Evolutionary conservation across 2,888 invertebrate species (phyloP), one percentile per base, ranked within the genome.

Genomic region (Pandemis cinnamomeana): DNA sequence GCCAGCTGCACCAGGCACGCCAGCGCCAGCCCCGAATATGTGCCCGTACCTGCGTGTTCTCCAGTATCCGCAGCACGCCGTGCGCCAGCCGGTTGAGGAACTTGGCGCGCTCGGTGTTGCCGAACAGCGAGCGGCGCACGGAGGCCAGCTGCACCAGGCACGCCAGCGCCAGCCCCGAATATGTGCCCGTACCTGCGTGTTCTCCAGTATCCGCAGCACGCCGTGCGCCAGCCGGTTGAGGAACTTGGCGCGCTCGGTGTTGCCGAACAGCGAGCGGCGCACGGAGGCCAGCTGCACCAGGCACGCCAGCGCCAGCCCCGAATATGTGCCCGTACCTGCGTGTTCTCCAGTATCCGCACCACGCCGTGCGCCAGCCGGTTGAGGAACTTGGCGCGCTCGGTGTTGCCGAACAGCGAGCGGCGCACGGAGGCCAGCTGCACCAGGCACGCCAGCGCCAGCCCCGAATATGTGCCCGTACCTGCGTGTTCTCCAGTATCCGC

Each of bases 351-450:
- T 85, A 99, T 98, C 84, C 97, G 96, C 83, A 98, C 97, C 0
- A 99, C 98, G 3, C 99, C 99, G 79, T 96, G 96, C 0, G 99
- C 97, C 69, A 99, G 94, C 81, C 98, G 96, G 76, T 98, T 98
- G 66, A 99, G 95, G 93, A 99, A 99, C 93, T 99, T 95, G 95
- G 83, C 98, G 72, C 99, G 94, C 90, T 99, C 99, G 46, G 96
- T 96, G 90, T 99, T 99, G 84, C 98, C 99, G 94, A 99, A 99
- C 72, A 99, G 95, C 15, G 99, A 99, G 66, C 99, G 95, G 53
- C 99, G 95, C n/a, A 99, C 98, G 0, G 98, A 98, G 0, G 98
- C 98, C 76, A 99, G 96, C 95, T 99, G 99, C 61, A 99, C 99
- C 77, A 99, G 95, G 88, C 99, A 99, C 0, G 98, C 97, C 61